Conservation (phyloP, 2,797 vertebrate genomes). For the Gallirallus australis region DNA sequence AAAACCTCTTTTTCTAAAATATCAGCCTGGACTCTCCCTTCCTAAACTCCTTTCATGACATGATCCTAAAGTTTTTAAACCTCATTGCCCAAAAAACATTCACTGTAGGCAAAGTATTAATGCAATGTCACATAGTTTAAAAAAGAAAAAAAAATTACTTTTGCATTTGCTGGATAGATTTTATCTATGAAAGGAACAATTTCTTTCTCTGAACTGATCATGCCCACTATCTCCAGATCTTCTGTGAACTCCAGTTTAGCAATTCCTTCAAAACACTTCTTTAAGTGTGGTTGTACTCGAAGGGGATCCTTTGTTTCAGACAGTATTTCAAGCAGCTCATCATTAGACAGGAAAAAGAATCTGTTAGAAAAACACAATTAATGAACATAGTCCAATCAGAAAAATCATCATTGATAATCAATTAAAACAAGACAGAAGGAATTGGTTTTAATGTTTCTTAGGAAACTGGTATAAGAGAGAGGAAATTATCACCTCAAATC, state of each 20-base stretch:
- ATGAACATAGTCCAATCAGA: background rate
- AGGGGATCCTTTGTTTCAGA: conserved; percentile 94
- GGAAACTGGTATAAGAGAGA: background rate
- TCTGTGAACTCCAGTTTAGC: conserved; percentile 89
- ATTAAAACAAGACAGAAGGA: background rate
- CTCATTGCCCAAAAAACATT: background rate
- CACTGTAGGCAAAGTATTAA: background rate
- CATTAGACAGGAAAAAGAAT: conserved; percentile 95
- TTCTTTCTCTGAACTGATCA: conserved; percentile 95
- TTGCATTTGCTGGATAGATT: conserved; percentile 87
- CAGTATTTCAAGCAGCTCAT: conserved; percentile 93
- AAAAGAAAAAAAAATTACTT: conserved; percentile 75
- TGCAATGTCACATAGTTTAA: background rate
- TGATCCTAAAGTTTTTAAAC: background rate
- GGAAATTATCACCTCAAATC: background rate
- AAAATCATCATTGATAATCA: background rate
- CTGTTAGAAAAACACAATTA: conserved; percentile 73
- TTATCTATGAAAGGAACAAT: conserved; percentile 83
- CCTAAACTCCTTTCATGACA: background rate
- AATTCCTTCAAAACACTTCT: conserved; percentile 96
- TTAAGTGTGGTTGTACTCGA: conserved; percentile 92
- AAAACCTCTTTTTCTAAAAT: background rate
- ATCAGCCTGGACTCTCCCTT: background rate
- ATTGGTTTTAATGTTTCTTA: background rate
- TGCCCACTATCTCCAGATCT: conserved; percentile 85